Percentiles rank a stretch among this genome's conserved stretches.
These are phyloP conservation scores for Trichogramma evanescens DNA, from an alignment of 2,888 invertebrate genomes.

Conservation along the genomic window DNA sequence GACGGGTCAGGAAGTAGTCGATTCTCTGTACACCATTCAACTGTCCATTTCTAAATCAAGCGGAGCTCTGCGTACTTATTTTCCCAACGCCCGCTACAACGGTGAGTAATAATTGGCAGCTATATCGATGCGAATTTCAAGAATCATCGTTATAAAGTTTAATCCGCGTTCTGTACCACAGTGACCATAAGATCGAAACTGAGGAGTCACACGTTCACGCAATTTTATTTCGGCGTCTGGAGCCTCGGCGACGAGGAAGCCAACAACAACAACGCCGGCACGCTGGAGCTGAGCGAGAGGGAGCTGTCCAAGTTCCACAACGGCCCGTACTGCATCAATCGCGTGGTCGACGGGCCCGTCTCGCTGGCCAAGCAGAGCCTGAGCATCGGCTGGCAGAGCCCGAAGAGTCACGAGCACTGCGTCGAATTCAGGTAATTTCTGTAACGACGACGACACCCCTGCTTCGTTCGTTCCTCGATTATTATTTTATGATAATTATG, in stretches of 20 bases:
- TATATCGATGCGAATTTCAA: background rate
- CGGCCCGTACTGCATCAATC: conserved; percentile 13
- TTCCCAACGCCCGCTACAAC: conserved; percentile 17
- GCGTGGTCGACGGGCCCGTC: conserved; percentile 15
- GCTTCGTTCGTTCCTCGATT: background rate
- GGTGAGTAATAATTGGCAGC: conserved; percentile 3
- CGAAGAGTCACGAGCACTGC: conserved; percentile 10
- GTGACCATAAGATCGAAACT: conserved; percentile 12
- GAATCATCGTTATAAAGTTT: background rate
- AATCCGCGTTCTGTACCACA: background rate
- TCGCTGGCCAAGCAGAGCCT: conserved; percentile 7
- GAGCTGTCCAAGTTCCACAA: conserved; percentile 17
- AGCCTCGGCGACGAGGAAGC: background rate
- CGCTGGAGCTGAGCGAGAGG: conserved; percentile 11
- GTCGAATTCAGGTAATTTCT: conserved; percentile 8
- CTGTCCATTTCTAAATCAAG: conserved; percentile 10
- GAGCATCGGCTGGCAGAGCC: conserved; percentile 20
- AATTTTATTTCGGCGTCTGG: conserved; percentile 16
- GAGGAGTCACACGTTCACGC: conserved; percentile 10
- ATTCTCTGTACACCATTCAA: conserved; percentile 4
- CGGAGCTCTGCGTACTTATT: conserved; percentile 9
- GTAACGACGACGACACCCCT: background rate
- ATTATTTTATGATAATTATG: background rate
- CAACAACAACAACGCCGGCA: conserved; percentile 9
- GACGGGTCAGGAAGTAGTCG: conserved; percentile 6